These are phyloP conservation scores for Latrodectus hesperus DNA, from an alignment of 2,888 invertebrate species.

Conservation along the genomic window DNA sequence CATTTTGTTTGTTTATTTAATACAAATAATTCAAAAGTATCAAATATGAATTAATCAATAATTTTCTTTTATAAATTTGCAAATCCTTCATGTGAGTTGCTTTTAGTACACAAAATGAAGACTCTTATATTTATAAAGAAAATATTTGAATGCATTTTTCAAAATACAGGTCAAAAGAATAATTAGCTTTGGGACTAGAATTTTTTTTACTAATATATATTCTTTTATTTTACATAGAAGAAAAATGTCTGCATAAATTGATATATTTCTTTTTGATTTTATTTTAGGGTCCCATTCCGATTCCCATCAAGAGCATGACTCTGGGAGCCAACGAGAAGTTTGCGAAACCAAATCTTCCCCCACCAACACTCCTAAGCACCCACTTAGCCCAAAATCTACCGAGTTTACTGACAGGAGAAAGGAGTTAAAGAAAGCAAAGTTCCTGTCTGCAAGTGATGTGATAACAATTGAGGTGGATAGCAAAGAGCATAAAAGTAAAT, in stretches of 20 bases:
- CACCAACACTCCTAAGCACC: constrained; percentile 52
- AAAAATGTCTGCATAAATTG: background rate
- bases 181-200: background rate
- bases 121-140: background rate
- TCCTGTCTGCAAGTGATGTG: background rate
- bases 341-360: constrained; percentile 57
- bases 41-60: no score
- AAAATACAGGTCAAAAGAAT: background rate
- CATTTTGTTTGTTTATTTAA: no score
- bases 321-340: constrained; percentile 44
- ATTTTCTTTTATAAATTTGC: no score
- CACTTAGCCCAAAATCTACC: constrained; percentile 50
- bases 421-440: constrained; percentile 52
- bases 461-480: background rate
- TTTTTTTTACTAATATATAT: background rate
- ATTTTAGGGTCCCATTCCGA: constrained; percentile 56
- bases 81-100: background rate
- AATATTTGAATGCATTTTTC: background rate
- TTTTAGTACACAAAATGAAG: background rate
- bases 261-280: background rate
- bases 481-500: constrained; percentile 20
- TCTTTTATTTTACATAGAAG: background rate
- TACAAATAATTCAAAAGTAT: no score
- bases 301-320: constrained; percentile 51
- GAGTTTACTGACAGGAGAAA: constrained; percentile 35